Evolutionary conservation across 1,140 invertebrate species (phyloP).

Genomic region (Sitobion miscanthi): DNA sequence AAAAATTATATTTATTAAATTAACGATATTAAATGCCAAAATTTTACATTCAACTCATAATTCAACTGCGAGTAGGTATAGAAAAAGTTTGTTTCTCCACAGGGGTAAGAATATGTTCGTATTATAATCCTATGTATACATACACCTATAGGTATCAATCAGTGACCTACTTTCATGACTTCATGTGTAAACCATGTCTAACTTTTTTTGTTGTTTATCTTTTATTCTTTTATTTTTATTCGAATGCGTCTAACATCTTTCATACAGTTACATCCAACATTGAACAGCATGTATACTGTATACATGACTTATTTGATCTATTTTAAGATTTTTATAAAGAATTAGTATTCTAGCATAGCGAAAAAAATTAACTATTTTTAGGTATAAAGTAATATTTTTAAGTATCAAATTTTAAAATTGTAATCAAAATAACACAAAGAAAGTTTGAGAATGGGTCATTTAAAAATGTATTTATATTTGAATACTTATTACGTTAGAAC

Average conservation of each 20-base stretch:
- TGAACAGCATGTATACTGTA: neutral
- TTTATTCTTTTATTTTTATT: constrained; percentile 16
- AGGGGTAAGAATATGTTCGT: neutral
- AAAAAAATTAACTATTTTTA: neutral
- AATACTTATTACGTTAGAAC: neutral
- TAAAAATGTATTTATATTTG: neutral
- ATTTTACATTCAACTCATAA: neutral
- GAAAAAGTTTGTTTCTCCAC: too few relatives aligned
- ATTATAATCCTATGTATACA: neutral
- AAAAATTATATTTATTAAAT: neutral
- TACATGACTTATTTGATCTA: neutral
- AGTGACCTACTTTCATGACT: neutral
- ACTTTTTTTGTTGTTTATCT: constrained; percentile 10
- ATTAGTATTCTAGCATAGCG: neutral
- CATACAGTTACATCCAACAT: neutral
- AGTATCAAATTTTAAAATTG: neutral
- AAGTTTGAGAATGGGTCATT: neutral
- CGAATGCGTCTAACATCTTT: neutral
- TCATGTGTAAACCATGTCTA: neutral
- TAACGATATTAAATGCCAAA: neutral
- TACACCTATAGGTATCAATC: neutral
- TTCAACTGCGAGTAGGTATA: neutral
- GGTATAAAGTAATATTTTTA: constrained; percentile 1
- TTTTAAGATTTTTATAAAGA: constrained; percentile 19
- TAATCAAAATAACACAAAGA: neutral